These are phyloP conservation scores for Alentia gelatinosa DNA, from an alignment of 2,888 invertebrate genomes.

Conservation along the genomic window DNA sequence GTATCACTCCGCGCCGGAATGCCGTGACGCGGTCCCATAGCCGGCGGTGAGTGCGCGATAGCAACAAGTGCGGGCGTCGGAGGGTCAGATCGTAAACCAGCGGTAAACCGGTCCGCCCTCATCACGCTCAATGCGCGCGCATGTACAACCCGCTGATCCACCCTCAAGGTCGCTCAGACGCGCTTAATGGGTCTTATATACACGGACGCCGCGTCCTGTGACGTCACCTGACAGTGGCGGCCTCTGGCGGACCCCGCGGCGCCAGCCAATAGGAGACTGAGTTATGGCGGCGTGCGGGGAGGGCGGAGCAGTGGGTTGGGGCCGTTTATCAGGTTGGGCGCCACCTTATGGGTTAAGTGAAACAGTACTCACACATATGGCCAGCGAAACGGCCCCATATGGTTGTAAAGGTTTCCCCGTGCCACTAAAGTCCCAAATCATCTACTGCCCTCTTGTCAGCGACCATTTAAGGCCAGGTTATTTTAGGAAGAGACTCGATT, in stretches of 20 bases:
- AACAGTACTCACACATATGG: background rate
- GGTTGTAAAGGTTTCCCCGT: background rate
- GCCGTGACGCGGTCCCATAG: background rate
- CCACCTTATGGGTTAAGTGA: background rate
- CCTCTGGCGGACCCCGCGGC: too few species aligned
- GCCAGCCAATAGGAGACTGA: background rate
- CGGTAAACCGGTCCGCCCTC: background rate
- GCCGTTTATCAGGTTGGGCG: too few species aligned
- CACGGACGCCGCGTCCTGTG: background rate
- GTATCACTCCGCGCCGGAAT: background rate
- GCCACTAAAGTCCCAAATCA: background rate
- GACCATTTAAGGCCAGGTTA: too few species aligned
- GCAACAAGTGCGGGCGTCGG: background rate
- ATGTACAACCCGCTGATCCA: background rate
- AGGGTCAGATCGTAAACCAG: background rate
- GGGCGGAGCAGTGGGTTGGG: background rate
- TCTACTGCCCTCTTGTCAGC: too few species aligned
- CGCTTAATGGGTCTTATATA: slow-evolving; percentile 1
- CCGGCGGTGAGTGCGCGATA: background rate
- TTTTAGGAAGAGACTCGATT: too few species aligned
- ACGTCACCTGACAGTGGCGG: background rate
- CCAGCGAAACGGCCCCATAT: background rate
- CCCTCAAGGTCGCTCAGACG: background rate
- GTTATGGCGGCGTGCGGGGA: background rate
- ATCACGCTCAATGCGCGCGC: background rate